Evolutionary conservation across 2,113 vertebrate genomes (phyloP).

Genomic region (Atrichornis clamosus): DNA sequence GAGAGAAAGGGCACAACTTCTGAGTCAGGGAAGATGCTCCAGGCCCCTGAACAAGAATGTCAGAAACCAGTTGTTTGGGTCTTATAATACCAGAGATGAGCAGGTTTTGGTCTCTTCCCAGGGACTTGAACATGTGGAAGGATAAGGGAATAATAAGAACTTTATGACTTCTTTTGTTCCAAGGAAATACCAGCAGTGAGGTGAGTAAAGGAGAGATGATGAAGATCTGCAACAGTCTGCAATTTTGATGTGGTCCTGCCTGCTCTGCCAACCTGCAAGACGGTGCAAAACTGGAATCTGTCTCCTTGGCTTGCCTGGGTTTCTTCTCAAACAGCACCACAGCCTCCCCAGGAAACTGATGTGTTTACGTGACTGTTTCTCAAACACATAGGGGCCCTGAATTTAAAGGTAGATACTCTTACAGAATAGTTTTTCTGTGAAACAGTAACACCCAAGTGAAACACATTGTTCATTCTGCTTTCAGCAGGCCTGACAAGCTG

Average conservation of each 20-base stretch:
- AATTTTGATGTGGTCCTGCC: neutral
- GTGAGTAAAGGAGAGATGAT: conserved; percentile 5
- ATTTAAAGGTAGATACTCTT: conserved; percentile 9
- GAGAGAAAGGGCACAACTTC: neutral
- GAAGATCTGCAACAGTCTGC: neutral
- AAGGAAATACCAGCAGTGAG: conserved; percentile 2
- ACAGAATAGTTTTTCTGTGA: neutral
- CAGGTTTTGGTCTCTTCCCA: neutral
- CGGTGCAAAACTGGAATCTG: neutral
- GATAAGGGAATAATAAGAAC: neutral
- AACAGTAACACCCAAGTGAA: neutral
- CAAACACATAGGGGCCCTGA: neutral
- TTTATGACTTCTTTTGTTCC: conserved; percentile 20
- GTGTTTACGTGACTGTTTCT: neutral
- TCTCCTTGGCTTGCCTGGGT: neutral
- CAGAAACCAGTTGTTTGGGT: neutral
- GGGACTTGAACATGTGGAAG: neutral
- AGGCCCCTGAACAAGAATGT: neutral
- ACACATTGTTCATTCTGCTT: neutral
- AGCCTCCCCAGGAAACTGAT: neutral
- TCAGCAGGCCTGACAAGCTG: conserved; percentile 10
- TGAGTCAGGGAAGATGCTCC: neutral
- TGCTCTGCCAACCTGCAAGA: neutral
- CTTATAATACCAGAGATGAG: neutral
- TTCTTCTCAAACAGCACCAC: neutral